These are phyloP conservation scores for Pocillopora grandis DNA, from an alignment of 92 coral and sea anemone genomes.

Conservation along the genomic window DNA sequence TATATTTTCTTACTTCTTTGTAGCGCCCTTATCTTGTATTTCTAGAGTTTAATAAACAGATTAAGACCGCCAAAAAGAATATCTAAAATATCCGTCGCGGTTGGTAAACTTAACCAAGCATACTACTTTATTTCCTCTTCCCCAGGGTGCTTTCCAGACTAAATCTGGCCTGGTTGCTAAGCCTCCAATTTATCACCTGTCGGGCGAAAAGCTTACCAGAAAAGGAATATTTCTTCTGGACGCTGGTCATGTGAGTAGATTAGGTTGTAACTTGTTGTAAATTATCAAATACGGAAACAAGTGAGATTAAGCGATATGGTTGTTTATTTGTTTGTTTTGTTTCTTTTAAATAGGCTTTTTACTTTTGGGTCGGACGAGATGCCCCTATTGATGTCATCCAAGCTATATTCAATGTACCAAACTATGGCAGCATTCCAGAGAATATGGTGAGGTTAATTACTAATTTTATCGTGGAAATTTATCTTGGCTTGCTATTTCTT, in stretches of 20 bases:
- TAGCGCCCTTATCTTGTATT: no score
- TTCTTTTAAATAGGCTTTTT: slow-evolving; percentile 66
- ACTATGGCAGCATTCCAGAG: slow-evolving; percentile 81
- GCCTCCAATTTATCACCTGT: slow-evolving; percentile 85
- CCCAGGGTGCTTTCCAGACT: slow-evolving; percentile 84
- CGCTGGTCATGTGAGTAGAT: slow-evolving; percentile 86
- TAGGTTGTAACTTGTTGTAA: no score
- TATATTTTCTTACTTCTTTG: no score
- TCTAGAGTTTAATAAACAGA: no score
- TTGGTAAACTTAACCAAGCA: not conserved
- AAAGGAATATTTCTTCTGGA: slow-evolving; percentile 94
- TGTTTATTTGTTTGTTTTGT: not conserved
- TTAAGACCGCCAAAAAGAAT: no score
- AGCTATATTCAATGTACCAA: slow-evolving; percentile 84
- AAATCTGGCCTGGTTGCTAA: slow-evolving; percentile 89
- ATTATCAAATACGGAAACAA: no score
- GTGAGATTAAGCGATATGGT: not conserved
- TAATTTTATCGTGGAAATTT: not conserved
- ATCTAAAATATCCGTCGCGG: no score
- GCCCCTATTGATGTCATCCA: slow-evolving; percentile 83
- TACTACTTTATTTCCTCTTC: not conserved
- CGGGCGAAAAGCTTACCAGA: slow-evolving; percentile 95
- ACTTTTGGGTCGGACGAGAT: slow-evolving; percentile 93
- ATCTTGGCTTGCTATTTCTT: not conserved
- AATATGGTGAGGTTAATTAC: slow-evolving; percentile 74